Percentiles rank a stretch among this genome's conserved stretches.
These are phyloP conservation scores for Hypomecis punctinalis DNA, from an alignment of 2,888 invertebrate species.

Conservation along the genomic window DNA sequence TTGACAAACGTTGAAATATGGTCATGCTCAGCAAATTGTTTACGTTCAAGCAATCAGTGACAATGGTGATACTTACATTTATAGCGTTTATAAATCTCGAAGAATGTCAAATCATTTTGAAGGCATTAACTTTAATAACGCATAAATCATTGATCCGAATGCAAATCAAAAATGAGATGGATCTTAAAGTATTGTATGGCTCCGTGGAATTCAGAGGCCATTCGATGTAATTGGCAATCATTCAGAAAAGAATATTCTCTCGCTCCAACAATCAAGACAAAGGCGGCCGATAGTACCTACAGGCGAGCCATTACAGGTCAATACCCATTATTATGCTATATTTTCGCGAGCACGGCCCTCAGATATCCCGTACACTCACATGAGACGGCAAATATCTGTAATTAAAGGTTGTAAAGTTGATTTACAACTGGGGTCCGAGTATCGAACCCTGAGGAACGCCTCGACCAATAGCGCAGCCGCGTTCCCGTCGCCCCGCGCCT, in stretches of 20 bases:
- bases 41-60: slow-evolving; percentile 34
- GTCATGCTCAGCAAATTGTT: slow-evolving; percentile 9
- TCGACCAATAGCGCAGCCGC: slow-evolving; percentile 73
- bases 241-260: slow-evolving; percentile 80
- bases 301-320: slow-evolving; percentile 82
- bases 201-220: slow-evolving; percentile 80
- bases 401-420: slow-evolving; percentile 85
- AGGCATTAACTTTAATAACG: slow-evolving; percentile 65
- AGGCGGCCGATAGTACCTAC: slow-evolving; percentile 83
- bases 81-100: slow-evolving; percentile 42
- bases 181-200: slow-evolving; percentile 74
- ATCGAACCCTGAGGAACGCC: slow-evolving; percentile 75
- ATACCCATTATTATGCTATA: slow-evolving; percentile 85
- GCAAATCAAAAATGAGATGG: slow-evolving; percentile 72
- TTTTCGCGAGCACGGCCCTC: slow-evolving; percentile 83
- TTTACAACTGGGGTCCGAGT: slow-evolving; percentile 80
- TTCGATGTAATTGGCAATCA: slow-evolving; percentile 85
- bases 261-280: slow-evolving; percentile 82
- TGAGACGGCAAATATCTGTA: slow-evolving; percentile 85
- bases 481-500: slow-evolving; percentile 63
- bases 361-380: slow-evolving; percentile 80
- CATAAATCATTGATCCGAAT: slow-evolving; percentile 79
- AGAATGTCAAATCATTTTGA: slow-evolving; percentile 54
- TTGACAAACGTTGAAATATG: slow-evolving; percentile 1
- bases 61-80: slow-evolving; percentile 26